These are phyloP conservation scores for Sapajus apella DNA, from an alignment of 2,113 vertebrate species.

Conservation along the genomic window DNA sequence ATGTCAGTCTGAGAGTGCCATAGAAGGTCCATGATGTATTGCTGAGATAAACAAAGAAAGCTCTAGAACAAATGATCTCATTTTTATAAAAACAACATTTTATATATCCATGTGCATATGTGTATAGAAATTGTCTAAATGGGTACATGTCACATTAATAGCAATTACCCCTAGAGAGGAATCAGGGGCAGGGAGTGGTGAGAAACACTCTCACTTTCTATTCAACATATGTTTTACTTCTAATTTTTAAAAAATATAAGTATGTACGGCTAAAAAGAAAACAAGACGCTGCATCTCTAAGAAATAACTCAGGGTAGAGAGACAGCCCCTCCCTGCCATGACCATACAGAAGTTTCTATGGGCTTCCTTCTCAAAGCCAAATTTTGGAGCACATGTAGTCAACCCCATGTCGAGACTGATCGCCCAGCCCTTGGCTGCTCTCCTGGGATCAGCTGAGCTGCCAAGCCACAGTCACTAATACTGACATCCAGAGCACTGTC, in stretches of 20 bases:
- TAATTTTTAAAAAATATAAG: neutral
- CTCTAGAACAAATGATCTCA: neutral
- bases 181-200: neutral
- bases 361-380: neutral
- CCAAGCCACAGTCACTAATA: neutral
- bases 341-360: neutral
- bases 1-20: neutral
- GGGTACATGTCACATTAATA: neutral
- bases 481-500: neutral
- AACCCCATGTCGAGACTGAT: neutral
- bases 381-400: neutral
- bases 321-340: neutral
- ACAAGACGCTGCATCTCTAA: neutral
- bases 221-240: neutral
- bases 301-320: neutral
- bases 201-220: neutral
- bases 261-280: neutral
- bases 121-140: neutral
- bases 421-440: neutral
- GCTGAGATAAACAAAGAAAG: slow-evolving; percentile 5
- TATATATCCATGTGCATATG: neutral
- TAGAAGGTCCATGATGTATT: neutral
- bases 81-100: neutral
- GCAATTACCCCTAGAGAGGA: neutral
- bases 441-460: neutral